Percentiles rank a stretch among this genome's conserved stretches.
phyloP scores from a whole-genome alignment of 2,113 vertebrate species.

The Epinephelus cyanopodus region DNA sequence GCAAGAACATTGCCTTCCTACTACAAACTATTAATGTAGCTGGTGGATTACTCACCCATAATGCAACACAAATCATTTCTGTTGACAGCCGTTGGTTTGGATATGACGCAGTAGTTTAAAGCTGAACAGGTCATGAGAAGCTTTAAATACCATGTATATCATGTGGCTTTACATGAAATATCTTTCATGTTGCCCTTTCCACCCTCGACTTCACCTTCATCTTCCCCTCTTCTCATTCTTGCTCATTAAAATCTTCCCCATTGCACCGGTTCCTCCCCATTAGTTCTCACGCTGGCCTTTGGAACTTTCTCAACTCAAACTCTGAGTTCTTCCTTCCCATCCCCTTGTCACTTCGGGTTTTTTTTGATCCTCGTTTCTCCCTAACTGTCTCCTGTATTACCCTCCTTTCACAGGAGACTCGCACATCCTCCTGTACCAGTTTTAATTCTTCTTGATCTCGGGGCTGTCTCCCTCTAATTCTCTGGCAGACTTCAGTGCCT shows the following conservation, averaged over 20 bases:
- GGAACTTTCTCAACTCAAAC: constrained; percentile 62
- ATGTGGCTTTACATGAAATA: neutral
- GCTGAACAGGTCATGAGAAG: neutral
- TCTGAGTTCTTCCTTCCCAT: constrained; percentile 29
- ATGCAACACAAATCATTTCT: neutral
- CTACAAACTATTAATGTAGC: neutral
- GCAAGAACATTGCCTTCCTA: neutral
- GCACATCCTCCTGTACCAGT: constrained; percentile 50
- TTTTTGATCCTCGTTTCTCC: constrained; percentile 48
- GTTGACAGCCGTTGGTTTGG: neutral
- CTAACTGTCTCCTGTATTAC: constrained; percentile 46
- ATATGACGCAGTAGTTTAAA: neutral
- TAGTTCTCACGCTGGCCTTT: constrained; percentile 54
- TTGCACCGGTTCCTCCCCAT: constrained; percentile 53
- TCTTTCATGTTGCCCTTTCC: constrained; percentile 32
- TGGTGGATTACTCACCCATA: neutral
- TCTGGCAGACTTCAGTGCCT: constrained; percentile 52
- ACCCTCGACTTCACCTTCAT: constrained; percentile 38
- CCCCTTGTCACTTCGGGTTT: constrained; percentile 51
- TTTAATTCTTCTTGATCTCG: constrained; percentile 79
- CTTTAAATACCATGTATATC: constrained; percentile 18
- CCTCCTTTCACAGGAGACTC: constrained; percentile 52
- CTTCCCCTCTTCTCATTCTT: constrained; percentile 33
- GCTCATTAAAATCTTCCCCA: constrained; percentile 71
- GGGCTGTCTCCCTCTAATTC: constrained; percentile 59